phyloP scores from a whole-genome alignment of 2,113 vertebrate genomes.

The Spermophilus dauricus region DNA sequence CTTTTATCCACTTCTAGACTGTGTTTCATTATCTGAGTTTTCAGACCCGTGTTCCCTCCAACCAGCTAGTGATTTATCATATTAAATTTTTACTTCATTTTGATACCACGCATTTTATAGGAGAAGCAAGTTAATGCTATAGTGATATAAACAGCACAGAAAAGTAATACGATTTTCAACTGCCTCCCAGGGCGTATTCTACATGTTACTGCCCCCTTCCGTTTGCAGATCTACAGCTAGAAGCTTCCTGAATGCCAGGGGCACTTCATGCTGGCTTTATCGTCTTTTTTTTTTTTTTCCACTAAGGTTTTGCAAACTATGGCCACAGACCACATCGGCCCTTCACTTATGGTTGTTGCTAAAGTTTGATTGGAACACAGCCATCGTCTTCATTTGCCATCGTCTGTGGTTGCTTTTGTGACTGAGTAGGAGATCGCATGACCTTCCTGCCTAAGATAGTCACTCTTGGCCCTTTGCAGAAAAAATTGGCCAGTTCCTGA shows the following conservation, averaged over 20 bases:
- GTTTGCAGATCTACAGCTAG: not conserved
- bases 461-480: not conserved
- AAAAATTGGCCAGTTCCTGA: not conserved
- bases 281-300: not conserved
- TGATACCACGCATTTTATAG: not conserved
- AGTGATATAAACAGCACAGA: not conserved
- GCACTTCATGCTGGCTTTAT: not conserved
- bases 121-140: not conserved
- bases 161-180: not conserved
- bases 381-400: not conserved
- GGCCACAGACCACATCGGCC: not conserved
- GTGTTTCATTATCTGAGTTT: not conserved
- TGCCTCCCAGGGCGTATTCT: not conserved
- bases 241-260: not conserved
- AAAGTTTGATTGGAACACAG: conserved; percentile 10
- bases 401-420: not conserved
- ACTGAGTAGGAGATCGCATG: not conserved
- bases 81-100: not conserved
- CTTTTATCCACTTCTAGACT: not conserved
- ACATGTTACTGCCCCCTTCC: not conserved
- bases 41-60: not conserved
- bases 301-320: not conserved
- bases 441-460: not conserved
- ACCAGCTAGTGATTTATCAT: not conserved
- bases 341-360: not conserved